phyloP scores from a whole-genome alignment of 2,113 vertebrate species.

The Scytalopus superciliaris region DNA sequence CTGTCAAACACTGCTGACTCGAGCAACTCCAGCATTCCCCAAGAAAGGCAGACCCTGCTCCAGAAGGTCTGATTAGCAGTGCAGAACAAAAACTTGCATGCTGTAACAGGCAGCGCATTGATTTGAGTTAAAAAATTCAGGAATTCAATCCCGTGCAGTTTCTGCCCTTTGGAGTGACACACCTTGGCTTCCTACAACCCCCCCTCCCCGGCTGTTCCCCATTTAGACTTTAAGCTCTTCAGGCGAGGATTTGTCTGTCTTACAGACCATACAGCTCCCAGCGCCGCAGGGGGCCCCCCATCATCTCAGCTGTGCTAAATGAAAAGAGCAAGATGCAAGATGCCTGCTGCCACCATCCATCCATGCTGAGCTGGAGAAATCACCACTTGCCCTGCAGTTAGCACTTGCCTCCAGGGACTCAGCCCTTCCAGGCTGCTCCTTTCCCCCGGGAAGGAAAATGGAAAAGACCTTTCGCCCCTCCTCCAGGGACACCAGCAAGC shows the following conservation, averaged over 20 bases:
- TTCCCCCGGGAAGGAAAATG: not conserved
- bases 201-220: not conserved
- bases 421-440: not conserved
- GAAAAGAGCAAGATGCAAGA: conserved; percentile 16
- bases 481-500: not conserved
- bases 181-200: not conserved
- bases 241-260: conserved; percentile 41
- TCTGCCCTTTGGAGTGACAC: not conserved
- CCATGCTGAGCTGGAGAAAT: not conserved
- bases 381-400: not conserved
- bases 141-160: not conserved
- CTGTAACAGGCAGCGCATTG: not conserved
- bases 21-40: not conserved
- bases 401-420: not conserved
- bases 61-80: not conserved
- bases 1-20: not conserved
- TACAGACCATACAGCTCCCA: not conserved
- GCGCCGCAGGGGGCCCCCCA: not conserved
- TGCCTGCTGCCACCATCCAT: conserved; percentile 16
- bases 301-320: conserved; percentile 24
- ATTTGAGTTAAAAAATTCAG: not conserved
- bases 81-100: not conserved
- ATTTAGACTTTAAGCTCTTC: conserved; percentile 56
- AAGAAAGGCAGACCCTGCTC: not conserved
- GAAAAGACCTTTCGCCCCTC: not conserved